Percentiles rank a stretch among this genome's conserved stretches.
phyloP scores from a whole-genome alignment of 2,113 vertebrate species.

The Scalopus aquaticus region DNA sequence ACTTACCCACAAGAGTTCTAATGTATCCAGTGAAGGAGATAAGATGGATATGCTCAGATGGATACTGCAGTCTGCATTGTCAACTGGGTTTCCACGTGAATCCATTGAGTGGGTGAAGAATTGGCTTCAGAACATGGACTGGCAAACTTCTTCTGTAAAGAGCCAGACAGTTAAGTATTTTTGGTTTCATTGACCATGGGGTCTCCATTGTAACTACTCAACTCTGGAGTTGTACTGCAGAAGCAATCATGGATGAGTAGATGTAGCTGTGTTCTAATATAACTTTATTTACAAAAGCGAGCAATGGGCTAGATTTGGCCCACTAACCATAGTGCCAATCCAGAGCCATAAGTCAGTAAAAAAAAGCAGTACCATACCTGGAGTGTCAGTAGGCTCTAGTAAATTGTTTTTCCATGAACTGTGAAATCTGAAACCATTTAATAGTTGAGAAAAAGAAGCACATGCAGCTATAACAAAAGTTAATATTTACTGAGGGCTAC shows the following conservation, averaged over 20 bases:
- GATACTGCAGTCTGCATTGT: not conserved
- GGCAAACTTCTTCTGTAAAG: not conserved
- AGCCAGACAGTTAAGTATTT: not conserved
- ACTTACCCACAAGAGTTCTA: not conserved
- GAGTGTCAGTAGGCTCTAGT: not conserved
- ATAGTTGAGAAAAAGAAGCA: not conserved
- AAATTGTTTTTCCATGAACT: conserved; percentile 20
- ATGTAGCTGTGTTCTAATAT: not conserved
- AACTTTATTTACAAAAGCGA: conserved; percentile 15
- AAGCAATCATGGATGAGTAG: not conserved
- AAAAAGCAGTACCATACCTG: not conserved
- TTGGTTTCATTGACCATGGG: not conserved
- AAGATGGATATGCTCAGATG: not conserved
- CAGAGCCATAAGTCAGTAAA: not conserved
- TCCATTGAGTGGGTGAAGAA: not conserved
- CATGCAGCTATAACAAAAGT: not conserved
- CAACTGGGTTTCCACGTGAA: not conserved
- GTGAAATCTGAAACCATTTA: conserved; percentile 41
- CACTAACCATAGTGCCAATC: not conserved
- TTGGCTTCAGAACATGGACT: not conserved
- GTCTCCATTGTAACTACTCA: not conserved
- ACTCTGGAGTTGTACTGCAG: not conserved
- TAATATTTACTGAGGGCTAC: not conserved
- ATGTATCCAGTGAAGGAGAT: not conserved
- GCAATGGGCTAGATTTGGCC: not conserved